A percentile compares a stretch with the other conserved stretches of the same genome.
These are phyloP conservation scores for Drosophila ficusphila DNA, from an alignment of 1,140 invertebrate species.

Conservation along the genomic window DNA sequence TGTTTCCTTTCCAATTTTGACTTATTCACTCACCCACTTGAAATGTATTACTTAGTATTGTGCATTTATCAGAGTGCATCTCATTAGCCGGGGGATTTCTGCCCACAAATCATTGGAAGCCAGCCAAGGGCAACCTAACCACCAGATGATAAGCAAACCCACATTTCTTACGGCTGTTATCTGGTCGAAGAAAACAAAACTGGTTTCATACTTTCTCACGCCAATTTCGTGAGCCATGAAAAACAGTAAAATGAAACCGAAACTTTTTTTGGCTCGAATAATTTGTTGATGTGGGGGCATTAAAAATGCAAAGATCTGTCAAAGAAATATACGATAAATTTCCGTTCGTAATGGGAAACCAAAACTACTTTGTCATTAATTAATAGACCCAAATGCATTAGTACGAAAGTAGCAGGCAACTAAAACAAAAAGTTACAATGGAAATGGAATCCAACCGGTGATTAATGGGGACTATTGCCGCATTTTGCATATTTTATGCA, in stretches of 20 bases:
- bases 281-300: slow-evolving; percentile 18
- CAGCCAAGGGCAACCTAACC: slow-evolving; percentile 12
- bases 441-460: slow-evolving; percentile 24
- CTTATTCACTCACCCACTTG: slow-evolving; percentile 22
- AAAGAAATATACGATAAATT: slow-evolving; percentile 52
- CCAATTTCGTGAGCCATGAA: slow-evolving; percentile 66
- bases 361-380: slow-evolving; percentile 47
- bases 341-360: slow-evolving; percentile 58
- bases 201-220: slow-evolving; percentile 78
- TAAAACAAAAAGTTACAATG: slow-evolving; percentile 11
- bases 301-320: slow-evolving; percentile 53
- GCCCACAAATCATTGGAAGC: slow-evolving; percentile 41
- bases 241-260: slow-evolving; percentile 34
- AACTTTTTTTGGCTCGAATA: slow-evolving; percentile 19
- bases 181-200: slow-evolving; percentile 38
- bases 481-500: slow-evolving; percentile 54
- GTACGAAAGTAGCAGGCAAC: slow-evolving; percentile 9
- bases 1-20: slow-evolving; percentile 45
- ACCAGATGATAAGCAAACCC: slow-evolving; percentile 29
- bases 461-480: slow-evolving; percentile 49
- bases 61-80: slow-evolving; percentile 34
- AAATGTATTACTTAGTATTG: slow-evolving; percentile 20
- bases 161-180: slow-evolving; percentile 36
- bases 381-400: slow-evolving; percentile 29
- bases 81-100: slow-evolving; percentile 31